Base-by-base conservation (phyloP, 2,888 invertebrate species). In the Meiosimyza decipiens region DNA sequence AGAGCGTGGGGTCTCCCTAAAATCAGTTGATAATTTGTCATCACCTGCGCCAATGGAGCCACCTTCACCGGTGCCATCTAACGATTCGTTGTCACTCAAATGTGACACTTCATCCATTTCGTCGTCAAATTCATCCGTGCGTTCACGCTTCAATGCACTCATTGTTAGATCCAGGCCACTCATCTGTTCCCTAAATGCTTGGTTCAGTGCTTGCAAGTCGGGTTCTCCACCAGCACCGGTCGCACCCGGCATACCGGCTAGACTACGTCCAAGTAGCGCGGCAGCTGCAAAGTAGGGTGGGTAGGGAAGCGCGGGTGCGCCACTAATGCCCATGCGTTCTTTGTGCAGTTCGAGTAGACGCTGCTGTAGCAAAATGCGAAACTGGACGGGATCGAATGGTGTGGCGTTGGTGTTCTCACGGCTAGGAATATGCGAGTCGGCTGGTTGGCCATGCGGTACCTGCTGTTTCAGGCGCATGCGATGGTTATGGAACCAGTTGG, bases 401-500 rank as follows among this genome's bases (percentile, higher is more conserved):
- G 93, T 92, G 64, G 88, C 89, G 28, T 92, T 90, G 79, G 92
- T 93, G 75, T 87, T 87, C 82, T 94, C 94, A 28, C 93, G 89
- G 52, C 93, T 91, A 3, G 94, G 93, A 12, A 93, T 92, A 72
- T 93, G 91, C 73, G 84, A 83, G 49, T 84, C 84, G 67, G 93
- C 92, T 33, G 92, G 89, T 79, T 90, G 89, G 0, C 93, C 92
- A 82, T 95, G 95, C 2, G 95, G 94, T 69, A 92, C 92, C 84
- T 95, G 95, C 84, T 96, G 95, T 88, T 98, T 98, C 84, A 97
- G 91, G 76, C 99, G 91, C 97, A 99, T 99, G 81, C 99, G 92
- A 86, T 99, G 98, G 87, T 99, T 99, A 90, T 99, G 99, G 90
- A 99, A 99, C 99, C 99, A 99, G 88, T 99, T 99, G 75, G 98